A percentile compares a stretch with the other conserved stretches of the same genome.
Conservation (phyloP, 2,113 vertebrate species). For the Crotalus horridus region DNA sequence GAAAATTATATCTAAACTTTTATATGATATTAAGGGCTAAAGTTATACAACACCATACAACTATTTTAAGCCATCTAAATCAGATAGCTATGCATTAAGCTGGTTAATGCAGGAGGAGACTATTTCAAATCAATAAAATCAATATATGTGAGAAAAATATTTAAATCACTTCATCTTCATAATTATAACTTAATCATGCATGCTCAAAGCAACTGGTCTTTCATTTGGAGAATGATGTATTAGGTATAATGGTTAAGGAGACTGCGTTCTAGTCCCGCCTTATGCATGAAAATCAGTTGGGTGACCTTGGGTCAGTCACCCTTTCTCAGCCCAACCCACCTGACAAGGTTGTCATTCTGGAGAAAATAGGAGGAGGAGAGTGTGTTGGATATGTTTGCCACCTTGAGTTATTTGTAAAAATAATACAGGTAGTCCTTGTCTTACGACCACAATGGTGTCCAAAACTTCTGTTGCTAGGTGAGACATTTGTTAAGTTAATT, state of each 20-base stretch:
- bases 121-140: neutral
- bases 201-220: neutral
- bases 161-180: no score
- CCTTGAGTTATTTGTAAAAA: neutral
- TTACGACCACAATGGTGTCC: neutral
- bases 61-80: neutral
- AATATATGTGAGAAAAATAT: neutral
- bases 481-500: no score
- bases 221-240: neutral
- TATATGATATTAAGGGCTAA: neutral
- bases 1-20: neutral
- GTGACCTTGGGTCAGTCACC: neutral
- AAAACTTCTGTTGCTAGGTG: neutral
- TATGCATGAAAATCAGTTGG: neutral
- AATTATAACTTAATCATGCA: neutral
- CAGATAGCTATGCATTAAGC: neutral
- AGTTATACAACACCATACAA: neutral
- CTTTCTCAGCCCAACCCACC: neutral
- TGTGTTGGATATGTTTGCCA: neutral
- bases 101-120: neutral
- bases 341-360: neutral
- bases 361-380: neutral
- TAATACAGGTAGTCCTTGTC: neutral
- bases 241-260: neutral
- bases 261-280: neutral